A percentile compares a stretch with the other conserved stretches of the same genome.
These are phyloP conservation scores for Listrodromus nycthemerus DNA, from an alignment of 2,888 invertebrate genomes.

Conservation along the genomic window DNA sequence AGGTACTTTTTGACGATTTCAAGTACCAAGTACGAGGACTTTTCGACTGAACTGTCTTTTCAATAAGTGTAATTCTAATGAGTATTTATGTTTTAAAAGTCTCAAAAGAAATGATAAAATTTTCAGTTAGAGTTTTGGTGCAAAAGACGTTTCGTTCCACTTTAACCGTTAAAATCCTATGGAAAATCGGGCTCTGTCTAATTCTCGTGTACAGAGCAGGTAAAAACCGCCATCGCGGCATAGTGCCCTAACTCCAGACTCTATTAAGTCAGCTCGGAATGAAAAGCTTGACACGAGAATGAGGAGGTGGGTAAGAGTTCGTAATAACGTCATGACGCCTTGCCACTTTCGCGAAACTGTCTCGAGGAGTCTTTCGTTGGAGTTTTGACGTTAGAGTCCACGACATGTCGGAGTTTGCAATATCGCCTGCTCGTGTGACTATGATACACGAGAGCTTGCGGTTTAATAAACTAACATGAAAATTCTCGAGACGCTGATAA, in stretches of 20 bases:
- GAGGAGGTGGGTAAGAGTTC: conserved; percentile 38
- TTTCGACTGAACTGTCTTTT: too few relatives aligned
- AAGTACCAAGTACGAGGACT: too few relatives aligned
- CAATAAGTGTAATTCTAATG: too few relatives aligned
- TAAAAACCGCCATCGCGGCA: background rate
- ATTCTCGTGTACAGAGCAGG: conserved; percentile 16
- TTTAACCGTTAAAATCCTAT: background rate
- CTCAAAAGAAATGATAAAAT: too few relatives aligned
- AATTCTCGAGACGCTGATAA: background rate
- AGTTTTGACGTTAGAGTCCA: conserved; percentile 51
- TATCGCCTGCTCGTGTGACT: conserved; percentile 19
- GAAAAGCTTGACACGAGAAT: conserved; percentile 61
- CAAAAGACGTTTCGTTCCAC: too few relatives aligned
- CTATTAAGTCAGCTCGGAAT: conserved; percentile 59
- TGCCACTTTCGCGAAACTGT: conserved; percentile 48
- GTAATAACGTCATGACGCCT: conserved; percentile 58
- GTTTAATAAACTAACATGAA: conserved; percentile 30
- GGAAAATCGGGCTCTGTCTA: background rate
- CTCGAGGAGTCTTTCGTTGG: conserved; percentile 40
- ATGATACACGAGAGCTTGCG: conserved; percentile 29
- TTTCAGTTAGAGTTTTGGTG: too few relatives aligned
- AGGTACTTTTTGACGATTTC: too few relatives aligned
- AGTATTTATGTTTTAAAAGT: too few relatives aligned
- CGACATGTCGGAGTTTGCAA: conserved; percentile 10
- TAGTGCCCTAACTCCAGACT: conserved; percentile 8